A percentile compares a stretch with the other conserved stretches of the same genome.
These are phyloP conservation scores for Pogonomyrmex barbatus DNA, from an alignment of 1,140 invertebrate species.

Conservation along the genomic window DNA sequence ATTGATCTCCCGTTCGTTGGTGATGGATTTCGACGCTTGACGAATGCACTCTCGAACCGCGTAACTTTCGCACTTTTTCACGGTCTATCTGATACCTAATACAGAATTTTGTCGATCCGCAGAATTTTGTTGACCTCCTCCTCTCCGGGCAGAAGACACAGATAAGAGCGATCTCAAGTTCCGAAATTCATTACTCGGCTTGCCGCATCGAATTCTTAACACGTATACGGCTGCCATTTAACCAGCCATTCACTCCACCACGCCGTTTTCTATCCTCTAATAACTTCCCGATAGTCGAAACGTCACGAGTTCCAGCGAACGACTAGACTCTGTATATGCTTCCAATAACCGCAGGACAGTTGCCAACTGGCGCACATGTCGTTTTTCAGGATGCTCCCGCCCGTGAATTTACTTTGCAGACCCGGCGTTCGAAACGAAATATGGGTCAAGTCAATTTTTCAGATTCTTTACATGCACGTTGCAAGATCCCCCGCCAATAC, in stretches of 20 bases:
- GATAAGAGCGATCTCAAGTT: constrained; percentile 5
- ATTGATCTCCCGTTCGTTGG: not conserved
- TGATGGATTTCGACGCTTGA: not conserved
- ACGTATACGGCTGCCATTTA: constrained; percentile 64
- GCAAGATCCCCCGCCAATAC: constrained; percentile 2
- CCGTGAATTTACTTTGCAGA: constrained; percentile 69
- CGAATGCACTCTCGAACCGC: not conserved
- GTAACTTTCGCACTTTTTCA: not conserved
- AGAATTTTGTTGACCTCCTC: not conserved
- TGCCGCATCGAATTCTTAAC: constrained; percentile 34
- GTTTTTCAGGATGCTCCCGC: constrained; percentile 60
- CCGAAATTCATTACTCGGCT: constrained; percentile 52
- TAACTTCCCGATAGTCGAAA: constrained; percentile 69
- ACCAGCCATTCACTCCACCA: constrained; percentile 62
- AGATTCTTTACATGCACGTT: constrained; percentile 65
- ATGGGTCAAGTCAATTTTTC: constrained; percentile 68
- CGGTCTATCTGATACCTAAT: not conserved
- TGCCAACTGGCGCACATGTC: constrained; percentile 78
- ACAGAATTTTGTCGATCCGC: not conserved
- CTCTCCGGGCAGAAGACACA: not conserved
- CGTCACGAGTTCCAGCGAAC: constrained; percentile 69
- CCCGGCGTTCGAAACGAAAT: constrained; percentile 52
- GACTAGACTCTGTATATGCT: constrained; percentile 71
- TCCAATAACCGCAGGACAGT: constrained; percentile 79
- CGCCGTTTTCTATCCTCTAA: constrained; percentile 54